A percentile compares a stretch with the other conserved stretches of the same genome.
Conservation (phyloP, 2,113 vertebrate genomes). For the Scophthalmus maximus region DNA sequence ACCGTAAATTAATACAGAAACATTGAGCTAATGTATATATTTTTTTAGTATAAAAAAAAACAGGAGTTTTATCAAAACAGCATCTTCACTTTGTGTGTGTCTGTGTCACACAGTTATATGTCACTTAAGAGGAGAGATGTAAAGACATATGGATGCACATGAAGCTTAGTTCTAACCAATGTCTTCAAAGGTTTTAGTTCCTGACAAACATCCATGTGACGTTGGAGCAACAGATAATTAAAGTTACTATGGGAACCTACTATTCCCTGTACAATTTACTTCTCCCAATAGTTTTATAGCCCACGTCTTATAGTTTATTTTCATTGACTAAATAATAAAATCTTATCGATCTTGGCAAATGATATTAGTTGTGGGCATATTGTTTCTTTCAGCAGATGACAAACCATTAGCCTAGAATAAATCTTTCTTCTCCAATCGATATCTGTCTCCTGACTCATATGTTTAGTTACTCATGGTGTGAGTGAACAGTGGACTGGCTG, state of each 20-base stretch:
- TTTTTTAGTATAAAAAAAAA: too few species aligned
- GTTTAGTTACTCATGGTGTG: constrained; percentile 3
- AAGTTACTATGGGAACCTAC: background rate
- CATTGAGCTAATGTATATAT: too few species aligned
- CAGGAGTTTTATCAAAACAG: too few species aligned
- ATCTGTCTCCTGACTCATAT: constrained; percentile 10
- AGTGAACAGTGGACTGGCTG: background rate
- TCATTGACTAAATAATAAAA: constrained; percentile 25
- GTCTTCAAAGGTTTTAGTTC: background rate
- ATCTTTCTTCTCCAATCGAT: constrained; percentile 17
- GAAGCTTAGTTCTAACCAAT: background rate
- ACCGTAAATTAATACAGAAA: too few species aligned
- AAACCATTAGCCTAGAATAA: background rate
- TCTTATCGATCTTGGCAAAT: constrained; percentile 22
- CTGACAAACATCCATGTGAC: background rate
- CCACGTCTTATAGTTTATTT: background rate
- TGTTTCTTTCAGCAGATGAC: constrained; percentile 6
- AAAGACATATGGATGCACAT: too few species aligned
- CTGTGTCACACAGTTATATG: too few species aligned
- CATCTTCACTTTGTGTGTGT: too few species aligned
- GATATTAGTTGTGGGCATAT: constrained; percentile 1
- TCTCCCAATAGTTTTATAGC: background rate
- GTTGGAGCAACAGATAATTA: background rate
- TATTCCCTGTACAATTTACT: background rate
- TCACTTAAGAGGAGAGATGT: too few species aligned